These are phyloP conservation scores for Calidris pygmaea DNA, from an alignment of 2,113 vertebrate species.

Conservation along the genomic window DNA sequence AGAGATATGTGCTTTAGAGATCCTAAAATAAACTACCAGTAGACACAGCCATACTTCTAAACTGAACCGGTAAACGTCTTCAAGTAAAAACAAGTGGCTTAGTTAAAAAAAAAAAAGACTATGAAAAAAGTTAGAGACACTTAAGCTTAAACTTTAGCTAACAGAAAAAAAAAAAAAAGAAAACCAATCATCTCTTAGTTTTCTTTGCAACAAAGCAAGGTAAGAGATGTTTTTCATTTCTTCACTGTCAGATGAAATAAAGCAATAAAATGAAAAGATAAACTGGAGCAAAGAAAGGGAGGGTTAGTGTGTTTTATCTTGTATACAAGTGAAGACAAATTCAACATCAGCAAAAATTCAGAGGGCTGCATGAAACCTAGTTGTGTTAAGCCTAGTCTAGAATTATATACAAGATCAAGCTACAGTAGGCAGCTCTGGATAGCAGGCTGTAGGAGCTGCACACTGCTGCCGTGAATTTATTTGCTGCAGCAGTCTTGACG, in stretches of 20 bases:
- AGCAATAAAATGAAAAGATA: neutral
- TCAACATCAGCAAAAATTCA: neutral
- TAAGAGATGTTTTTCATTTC: neutral
- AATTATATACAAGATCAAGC: neutral
- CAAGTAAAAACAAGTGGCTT: neutral
- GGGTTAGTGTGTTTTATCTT: neutral
- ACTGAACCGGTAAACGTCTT: neutral
- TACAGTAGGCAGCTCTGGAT: neutral
- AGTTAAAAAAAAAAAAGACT: neutral
- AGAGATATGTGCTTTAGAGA: neutral
- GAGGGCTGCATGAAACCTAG: neutral
- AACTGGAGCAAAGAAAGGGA: neutral
- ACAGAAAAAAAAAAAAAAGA: neutral
- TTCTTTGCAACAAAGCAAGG: neutral
- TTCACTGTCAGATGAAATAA: neutral
- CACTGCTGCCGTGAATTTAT: neutral
- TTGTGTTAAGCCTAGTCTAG: neutral
- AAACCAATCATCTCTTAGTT: neutral
- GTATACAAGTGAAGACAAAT: neutral
- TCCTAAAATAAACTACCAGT: neutral
- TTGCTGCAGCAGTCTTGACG: neutral
- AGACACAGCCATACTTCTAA: neutral
- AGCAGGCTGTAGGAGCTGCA: neutral
- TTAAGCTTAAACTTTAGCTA: neutral
- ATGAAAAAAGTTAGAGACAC: neutral